phyloP scores from a whole-genome alignment of 2,888 invertebrate species.

The Eupeodes luniger region DNA sequence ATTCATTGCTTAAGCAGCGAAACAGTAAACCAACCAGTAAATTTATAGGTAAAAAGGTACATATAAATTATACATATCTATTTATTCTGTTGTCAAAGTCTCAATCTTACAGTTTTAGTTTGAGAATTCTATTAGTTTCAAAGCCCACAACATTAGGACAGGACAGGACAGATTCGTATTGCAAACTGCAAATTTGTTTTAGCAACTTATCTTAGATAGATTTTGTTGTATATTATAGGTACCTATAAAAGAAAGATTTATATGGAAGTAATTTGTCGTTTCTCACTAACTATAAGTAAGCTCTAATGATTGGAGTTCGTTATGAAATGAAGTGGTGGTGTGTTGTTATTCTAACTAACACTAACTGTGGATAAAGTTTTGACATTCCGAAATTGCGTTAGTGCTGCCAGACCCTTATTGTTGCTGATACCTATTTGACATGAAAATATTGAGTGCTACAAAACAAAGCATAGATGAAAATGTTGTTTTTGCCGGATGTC shows the following conservation, averaged over 20 bases:
- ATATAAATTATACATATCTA: no score
- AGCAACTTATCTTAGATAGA: background rate
- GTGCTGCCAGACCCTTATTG: no score
- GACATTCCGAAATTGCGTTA: no score
- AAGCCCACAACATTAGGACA: slow-evolving; percentile 14
- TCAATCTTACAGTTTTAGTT: background rate
- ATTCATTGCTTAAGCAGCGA: slow-evolving; percentile 59
- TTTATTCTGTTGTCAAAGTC: background rate
- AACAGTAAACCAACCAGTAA: slow-evolving; percentile 57
- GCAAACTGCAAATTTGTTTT: slow-evolving; percentile 36
- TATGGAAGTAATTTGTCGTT: slow-evolving; percentile 17
- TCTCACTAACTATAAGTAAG: slow-evolving; percentile 2
- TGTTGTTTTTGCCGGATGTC: slow-evolving; percentile 54
- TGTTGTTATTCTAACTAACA: background rate
- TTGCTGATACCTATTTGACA: background rate
- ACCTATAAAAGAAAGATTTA: background rate
- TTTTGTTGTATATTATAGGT: background rate
- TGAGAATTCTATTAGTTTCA: background rate
- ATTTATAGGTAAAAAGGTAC: background rate
- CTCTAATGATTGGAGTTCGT: background rate
- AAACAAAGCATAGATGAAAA: slow-evolving; percentile 9
- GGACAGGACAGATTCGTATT: slow-evolving; percentile 55
- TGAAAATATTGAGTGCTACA: background rate
- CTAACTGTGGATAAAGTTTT: no score
- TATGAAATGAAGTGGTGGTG: background rate